These are phyloP conservation scores for Gymnarchus niloticus DNA, from an alignment of 2,113 vertebrate genomes.

Conservation along the genomic window DNA sequence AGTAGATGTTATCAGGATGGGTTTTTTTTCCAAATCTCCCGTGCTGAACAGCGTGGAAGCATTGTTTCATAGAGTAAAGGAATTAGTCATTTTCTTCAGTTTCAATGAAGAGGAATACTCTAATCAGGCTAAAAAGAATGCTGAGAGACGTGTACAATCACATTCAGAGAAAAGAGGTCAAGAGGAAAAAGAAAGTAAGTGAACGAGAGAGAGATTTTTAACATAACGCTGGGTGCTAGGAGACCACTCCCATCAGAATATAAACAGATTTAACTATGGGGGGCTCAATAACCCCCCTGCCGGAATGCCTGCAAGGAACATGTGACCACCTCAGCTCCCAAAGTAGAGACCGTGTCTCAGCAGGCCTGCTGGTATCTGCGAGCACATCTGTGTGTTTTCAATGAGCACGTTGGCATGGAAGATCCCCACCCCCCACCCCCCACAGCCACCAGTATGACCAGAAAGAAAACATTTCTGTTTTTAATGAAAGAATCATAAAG, in stretches of 20 bases:
- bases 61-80: too few relatives aligned
- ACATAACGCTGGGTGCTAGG: background rate
- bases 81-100: background rate
- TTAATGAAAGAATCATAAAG: background rate
- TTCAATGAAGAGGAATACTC: background rate
- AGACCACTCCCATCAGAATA: background rate
- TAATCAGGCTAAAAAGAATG: background rate
- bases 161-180: background rate
- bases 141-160: background rate
- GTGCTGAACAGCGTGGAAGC: too few relatives aligned
- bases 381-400: background rate
- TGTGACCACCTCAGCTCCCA: background rate
- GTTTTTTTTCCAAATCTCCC: too few relatives aligned
- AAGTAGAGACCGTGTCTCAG: background rate
- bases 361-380: background rate
- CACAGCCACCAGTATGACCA: background rate
- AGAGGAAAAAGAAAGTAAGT: background rate
- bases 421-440: background rate
- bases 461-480: too few relatives aligned
- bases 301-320: background rate
- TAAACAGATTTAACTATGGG: background rate
- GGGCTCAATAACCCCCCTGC: background rate
- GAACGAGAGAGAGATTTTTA: background rate
- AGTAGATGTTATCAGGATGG: too few relatives aligned
- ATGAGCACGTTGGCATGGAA: too few relatives aligned